Evolutionary conservation across 2,113 vertebrate species (phyloP), one percentile per base, ranked within the genome.

Genomic region (Leptobrachium ailaonicum): DNA sequence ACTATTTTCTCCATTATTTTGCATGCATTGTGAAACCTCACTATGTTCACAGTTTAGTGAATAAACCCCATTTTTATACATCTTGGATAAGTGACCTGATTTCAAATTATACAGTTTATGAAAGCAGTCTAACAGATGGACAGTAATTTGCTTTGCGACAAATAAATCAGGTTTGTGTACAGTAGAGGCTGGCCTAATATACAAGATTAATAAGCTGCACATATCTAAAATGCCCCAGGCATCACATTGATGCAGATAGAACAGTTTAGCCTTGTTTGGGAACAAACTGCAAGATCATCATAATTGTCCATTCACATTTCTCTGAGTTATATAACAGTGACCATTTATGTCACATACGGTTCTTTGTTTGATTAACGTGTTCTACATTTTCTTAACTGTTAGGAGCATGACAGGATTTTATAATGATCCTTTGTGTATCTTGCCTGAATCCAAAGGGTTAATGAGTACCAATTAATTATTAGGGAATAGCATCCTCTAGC

Each of bases 251-350:
- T 80, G 47, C 71, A 54, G 62, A 80, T 44, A 56, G 66, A 56
- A 73, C 63, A 74, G 54, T 79, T 73, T 79, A 44, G 77, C 40
- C 53, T 73, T 72, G 47, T 73, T 79, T 41, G 41, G 53, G 71
- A 44, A 47, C 41, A 73, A 56, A 73, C 47, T 73, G 78, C 71
- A 68, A 41, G 44, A 68, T 80, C 78, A 80, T 80, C 78, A 80
- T 44, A 80, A 63, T 53, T 80, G 78, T 80, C 78, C 78, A 54
- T 47, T 74, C 71, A 56, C 41, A 74, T 80, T 80, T 80, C 40
- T 73, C 41, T 64, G 50, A 6, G 12, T 73, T 79, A 56, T 62
- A 66, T 73, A 72, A 73, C 60, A 50, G n/a, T 58, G 50, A 14
- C 5, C 63, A 58, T 67, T 73, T 73, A 73, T 74, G 78, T 41